These are phyloP conservation scores for Cerastis rubricosa DNA, from an alignment of 2,888 invertebrate genomes.

Conservation along the genomic window DNA sequence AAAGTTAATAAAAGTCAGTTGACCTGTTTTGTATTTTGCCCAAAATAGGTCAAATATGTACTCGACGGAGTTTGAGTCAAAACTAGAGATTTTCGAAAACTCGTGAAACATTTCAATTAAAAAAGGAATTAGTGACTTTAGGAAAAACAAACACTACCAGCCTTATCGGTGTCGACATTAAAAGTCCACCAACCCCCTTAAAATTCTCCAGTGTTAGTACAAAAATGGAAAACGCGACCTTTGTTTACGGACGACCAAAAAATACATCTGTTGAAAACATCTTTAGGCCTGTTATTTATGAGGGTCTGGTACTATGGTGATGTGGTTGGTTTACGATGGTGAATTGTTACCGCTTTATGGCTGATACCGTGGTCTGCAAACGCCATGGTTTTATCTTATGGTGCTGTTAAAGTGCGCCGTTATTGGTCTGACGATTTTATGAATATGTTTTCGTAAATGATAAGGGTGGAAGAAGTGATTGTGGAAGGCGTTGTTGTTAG, in stretches of 20 bases:
- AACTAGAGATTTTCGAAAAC: background rate
- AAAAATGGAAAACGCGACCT: slow-evolving; percentile 49
- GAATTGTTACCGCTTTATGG: slow-evolving; percentile 75
- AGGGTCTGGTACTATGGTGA: slow-evolving; percentile 59
- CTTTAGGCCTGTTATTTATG: slow-evolving; percentile 75
- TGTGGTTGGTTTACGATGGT: slow-evolving; percentile 77
- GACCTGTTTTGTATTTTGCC: slow-evolving; percentile 29
- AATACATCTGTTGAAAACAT: slow-evolving; percentile 69
- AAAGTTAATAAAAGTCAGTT: slow-evolving; percentile 36
- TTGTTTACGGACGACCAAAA: slow-evolving; percentile 57
- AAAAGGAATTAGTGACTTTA: background rate
- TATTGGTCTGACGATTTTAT: slow-evolving; percentile 65
- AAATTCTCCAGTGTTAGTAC: slow-evolving; percentile 38
- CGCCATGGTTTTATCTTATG: slow-evolving; percentile 65
- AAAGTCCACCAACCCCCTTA: slow-evolving; percentile 13
- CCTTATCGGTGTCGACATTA: slow-evolving; percentile 22
- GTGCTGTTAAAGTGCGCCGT: slow-evolving; percentile 63
- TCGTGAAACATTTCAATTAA: slow-evolving; percentile 28
- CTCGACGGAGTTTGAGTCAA: slow-evolving; percentile 20
- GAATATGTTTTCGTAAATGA: slow-evolving; percentile 56
- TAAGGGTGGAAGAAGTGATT: slow-evolving; percentile 53
- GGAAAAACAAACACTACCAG: background rate
- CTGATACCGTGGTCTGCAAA: slow-evolving; percentile 63
- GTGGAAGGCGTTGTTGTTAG: slow-evolving; percentile 14
- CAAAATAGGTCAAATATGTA: slow-evolving; percentile 29